Conservation (phyloP, 2,797 vertebrate species). For the Caiman crocodilus region DNA sequence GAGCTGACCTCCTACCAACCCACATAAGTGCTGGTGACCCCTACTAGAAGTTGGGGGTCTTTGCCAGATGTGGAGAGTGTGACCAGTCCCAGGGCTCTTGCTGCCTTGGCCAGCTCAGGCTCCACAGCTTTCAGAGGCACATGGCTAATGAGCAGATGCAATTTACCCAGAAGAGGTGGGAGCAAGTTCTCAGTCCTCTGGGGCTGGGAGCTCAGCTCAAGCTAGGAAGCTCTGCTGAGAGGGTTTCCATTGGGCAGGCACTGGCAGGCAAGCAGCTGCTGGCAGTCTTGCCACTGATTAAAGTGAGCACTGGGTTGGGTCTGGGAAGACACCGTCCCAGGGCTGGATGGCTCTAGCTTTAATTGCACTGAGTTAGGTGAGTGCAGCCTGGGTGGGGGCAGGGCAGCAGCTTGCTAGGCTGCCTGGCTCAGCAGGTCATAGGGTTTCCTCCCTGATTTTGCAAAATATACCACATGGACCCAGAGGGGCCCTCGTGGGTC, state of each 20-base stretch:
- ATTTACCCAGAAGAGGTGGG: neutral
- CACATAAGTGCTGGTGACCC: neutral
- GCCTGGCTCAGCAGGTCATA: neutral
- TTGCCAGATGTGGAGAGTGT: neutral
- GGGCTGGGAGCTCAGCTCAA: neutral
- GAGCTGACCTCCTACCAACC: neutral
- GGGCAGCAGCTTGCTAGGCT: neutral
- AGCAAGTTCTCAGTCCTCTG: neutral
- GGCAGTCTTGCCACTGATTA: neutral
- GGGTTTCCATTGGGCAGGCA: neutral
- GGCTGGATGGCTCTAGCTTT: neutral
- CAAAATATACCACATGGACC: too few relatives aligned
- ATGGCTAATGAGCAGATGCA: neutral
- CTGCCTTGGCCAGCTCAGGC: neutral
- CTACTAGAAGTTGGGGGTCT: neutral
- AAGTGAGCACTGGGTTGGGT: neutral
- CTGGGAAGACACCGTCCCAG: neutral
- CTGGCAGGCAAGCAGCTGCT: neutral
- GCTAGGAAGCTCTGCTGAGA: neutral
- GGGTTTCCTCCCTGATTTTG: too few relatives aligned
- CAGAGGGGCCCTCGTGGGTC: too few relatives aligned
- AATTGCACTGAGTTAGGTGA: neutral
- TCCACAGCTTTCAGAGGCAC: neutral
- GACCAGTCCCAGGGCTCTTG: neutral
- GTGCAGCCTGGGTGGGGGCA: neutral